Evolutionary conservation across 2,113 vertebrate genomes (phyloP).

Genomic region (Albula goreensis): DNA sequence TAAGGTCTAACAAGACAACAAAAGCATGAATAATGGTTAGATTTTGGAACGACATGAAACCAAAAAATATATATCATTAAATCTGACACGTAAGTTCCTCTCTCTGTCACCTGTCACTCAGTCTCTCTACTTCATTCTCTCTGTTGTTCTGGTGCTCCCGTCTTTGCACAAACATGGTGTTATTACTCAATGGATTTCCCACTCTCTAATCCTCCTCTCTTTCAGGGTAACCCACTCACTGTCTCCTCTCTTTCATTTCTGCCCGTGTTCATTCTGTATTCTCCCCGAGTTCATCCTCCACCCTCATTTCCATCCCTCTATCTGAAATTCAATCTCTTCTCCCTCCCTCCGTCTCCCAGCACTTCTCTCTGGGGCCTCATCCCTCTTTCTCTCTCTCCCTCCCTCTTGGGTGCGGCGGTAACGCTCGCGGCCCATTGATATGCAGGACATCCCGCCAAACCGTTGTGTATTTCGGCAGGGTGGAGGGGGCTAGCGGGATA

Average conservation of each 20-base stretch:
- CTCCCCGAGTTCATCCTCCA: background rate
- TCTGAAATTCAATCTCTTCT: background rate
- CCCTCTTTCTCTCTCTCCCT: background rate
- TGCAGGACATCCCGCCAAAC: background rate
- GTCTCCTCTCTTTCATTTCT: background rate
- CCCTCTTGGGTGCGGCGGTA: background rate
- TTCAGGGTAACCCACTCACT: background rate
- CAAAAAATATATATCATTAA: too few relatives aligned
- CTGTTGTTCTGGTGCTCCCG: background rate
- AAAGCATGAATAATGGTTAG: too few relatives aligned
- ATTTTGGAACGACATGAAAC: too few relatives aligned
- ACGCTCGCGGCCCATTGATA: background rate
- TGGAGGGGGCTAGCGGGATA: too few relatives aligned
- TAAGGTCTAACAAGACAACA: too few relatives aligned
- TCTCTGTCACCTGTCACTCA: too few relatives aligned
- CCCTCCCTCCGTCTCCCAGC: background rate
- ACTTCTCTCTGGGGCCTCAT: background rate
- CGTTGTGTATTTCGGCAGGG: too few relatives aligned
- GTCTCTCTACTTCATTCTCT: too few relatives aligned
- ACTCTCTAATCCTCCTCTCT: background rate
- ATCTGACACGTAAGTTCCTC: too few relatives aligned
- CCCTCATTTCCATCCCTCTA: conserved; percentile 1
- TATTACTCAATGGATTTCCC: background rate
- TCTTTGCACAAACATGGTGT: background rate
- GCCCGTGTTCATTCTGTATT: background rate